A percentile compares a stretch with the other conserved stretches of the same genome.
These are phyloP conservation scores for Chloroceryle inda DNA, from an alignment of 2,797 vertebrate genomes.

Conservation along the genomic window DNA sequence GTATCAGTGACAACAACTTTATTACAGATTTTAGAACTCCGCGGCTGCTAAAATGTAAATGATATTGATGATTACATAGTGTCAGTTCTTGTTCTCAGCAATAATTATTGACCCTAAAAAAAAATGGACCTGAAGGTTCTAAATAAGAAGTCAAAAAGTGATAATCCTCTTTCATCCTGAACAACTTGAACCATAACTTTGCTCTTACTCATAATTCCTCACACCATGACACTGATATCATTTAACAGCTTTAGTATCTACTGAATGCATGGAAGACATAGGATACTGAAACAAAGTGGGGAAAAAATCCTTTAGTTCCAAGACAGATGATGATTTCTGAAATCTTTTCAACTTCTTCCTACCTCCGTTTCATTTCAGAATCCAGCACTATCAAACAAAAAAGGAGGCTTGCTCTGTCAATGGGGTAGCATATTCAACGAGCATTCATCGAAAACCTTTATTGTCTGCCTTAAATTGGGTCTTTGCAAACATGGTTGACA, in stretches of 20 bases:
- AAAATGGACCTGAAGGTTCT: not conserved
- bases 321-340: not conserved
- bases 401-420: not conserved
- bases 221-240: not conserved
- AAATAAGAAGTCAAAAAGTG: not conserved
- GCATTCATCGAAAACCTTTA: constrained; percentile 5
- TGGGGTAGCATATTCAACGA: not conserved
- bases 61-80: not conserved
- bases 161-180: not conserved
- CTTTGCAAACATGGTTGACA: not conserved
- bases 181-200: not conserved
- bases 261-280: not conserved
- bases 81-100: not conserved
- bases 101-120: not conserved
- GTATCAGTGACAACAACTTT: not conserved
- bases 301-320: not conserved
- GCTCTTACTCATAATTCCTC: not conserved
- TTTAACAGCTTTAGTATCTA: not conserved
- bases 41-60: not conserved
- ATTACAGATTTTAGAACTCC: not conserved
- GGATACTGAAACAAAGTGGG: not conserved
- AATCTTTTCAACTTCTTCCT: constrained; percentile 34
- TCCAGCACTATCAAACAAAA: not conserved
- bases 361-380: constrained; percentile 14
- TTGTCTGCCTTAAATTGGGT: not conserved